Base-by-base conservation (phyloP, 2,113 vertebrate genomes). In the Etia nguti region DNA sequence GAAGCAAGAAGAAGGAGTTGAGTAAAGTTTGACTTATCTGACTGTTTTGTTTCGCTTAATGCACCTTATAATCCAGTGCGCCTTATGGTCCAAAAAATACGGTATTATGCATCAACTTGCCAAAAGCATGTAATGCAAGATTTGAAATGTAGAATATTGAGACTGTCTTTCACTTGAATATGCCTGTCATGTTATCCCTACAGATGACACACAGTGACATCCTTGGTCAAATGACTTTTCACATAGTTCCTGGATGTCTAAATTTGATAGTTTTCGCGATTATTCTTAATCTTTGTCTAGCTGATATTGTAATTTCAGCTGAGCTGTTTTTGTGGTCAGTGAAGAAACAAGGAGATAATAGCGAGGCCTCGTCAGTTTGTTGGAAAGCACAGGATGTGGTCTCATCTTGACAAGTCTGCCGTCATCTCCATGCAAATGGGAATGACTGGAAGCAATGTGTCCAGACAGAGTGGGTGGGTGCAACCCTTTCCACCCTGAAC, bases 381-480 rank as follows among this genome's bases (percentile, higher is more conserved):
- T 41, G 50, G 3, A 62, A 77, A 36, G 5, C 10, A 11, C 55
- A 87, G 92, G 94, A 95, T 94, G 94, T 92, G 94, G 93, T 92
- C 10, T 89, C 81, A 13, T 62, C 79, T 70, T 84, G 1, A n/a
- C 41, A 13, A 1, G 20, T 85, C 85, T 90, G 85, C 89, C 80
- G 89, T 92, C 95, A 92, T 92, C 82, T 85, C 68, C 93, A 85
- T 38, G 9, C 43, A 62, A 86, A 87, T 90, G 94, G 89, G 88
- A 94, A 94, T 84, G 84, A 86, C 86, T 82, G 90, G 86, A 80
- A 90, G 85, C 88, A 89, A 86, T 13, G 56, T 73, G 92, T 88
- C 84, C 94, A 93, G 94, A 95, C 92, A 87, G 89, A 92, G 93
- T 94, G 93, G 93, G 94, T 70, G 91, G 87, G 81, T 84, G 6